Evolutionary conservation across 2,888 invertebrate genomes (phyloP).

Genomic region (Drosophila ezoana): DNA sequence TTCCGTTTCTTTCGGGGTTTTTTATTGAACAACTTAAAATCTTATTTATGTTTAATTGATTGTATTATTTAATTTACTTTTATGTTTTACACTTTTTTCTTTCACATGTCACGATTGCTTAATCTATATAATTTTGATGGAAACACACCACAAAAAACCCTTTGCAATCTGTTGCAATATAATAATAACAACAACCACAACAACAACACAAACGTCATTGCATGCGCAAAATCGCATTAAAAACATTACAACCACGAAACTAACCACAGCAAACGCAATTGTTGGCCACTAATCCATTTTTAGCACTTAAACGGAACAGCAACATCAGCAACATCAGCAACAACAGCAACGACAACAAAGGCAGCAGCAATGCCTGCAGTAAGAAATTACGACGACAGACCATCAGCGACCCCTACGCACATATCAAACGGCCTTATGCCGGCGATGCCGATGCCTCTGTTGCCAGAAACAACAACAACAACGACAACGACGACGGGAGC

Average conservation of each 20-base stretch:
- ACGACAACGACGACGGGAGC: constrained; percentile 48
- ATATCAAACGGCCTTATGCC: constrained; percentile 76
- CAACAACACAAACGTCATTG: constrained; percentile 46
- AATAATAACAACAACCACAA: constrained; percentile 19
- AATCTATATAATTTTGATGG: constrained; percentile 32
- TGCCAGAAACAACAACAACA: constrained; percentile 61
- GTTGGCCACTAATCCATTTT: constrained; percentile 84
- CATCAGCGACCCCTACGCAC: constrained; percentile 83
- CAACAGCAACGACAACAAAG: constrained; percentile 46
- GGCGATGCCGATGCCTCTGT: constrained; percentile 53
- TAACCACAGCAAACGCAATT: constrained; percentile 76
- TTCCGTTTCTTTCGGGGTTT: too few relatives aligned
- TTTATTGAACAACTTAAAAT: background rate
- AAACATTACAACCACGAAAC: constrained; percentile 49
- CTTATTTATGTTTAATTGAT: background rate
- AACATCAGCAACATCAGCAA: constrained; percentile 59
- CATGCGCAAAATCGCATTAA: constrained; percentile 17
- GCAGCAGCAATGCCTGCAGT: constrained; percentile 50
- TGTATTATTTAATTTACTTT: constrained; percentile 28
- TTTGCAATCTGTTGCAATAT: constrained; percentile 14
- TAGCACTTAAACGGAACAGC: constrained; percentile 80
- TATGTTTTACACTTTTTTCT: constrained; percentile 49
- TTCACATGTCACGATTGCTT: constrained; percentile 58
- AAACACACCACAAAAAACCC: constrained; percentile 24
- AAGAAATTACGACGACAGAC: constrained; percentile 82